Percentiles rank a stretch among this genome's conserved stretches.
These are phyloP conservation scores for Paratrypauchen microcephalus DNA, from an alignment of 2,797 vertebrate genomes.

Conservation along the genomic window DNA sequence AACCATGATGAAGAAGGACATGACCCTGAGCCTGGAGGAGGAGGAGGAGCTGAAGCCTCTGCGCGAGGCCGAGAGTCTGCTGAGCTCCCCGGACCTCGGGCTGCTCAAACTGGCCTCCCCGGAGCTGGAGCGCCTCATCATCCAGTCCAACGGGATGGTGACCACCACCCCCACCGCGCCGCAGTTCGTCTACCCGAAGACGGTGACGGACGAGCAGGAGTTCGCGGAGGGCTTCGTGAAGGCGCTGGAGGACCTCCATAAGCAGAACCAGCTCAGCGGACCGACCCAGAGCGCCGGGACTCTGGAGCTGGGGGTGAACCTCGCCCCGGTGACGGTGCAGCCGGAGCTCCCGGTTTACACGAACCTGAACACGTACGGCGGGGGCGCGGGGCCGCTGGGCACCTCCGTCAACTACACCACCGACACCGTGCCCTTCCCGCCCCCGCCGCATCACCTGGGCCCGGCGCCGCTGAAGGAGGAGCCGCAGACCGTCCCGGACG, in stretches of 20 bases:
- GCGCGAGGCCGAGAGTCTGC: constrained; percentile 78
- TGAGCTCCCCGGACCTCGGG: constrained; percentile 85
- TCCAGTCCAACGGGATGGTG: constrained; percentile 94
- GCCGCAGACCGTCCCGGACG: constrained; percentile 94
- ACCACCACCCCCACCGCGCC: constrained; percentile 86
- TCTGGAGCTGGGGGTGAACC: constrained; percentile 67
- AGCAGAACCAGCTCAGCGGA: constrained; percentile 89
- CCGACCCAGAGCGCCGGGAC: constrained; percentile 39
- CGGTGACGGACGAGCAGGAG: constrained; percentile 92
- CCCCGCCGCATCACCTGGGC: constrained; percentile 64
- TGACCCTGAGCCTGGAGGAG: constrained; percentile 83
- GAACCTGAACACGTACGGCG: constrained; percentile 86
- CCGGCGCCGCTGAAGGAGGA: constrained; percentile 85
- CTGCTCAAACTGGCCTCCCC: constrained; percentile 91
- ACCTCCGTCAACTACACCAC: constrained; percentile 83
- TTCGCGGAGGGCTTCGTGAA: constrained; percentile 97
- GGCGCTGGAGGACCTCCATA: constrained; percentile 93
- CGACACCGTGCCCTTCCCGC: constrained; percentile 82
- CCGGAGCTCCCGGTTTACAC: constrained; percentile 88
- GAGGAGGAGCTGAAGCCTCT: constrained; percentile 82
- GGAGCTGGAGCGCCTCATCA: constrained; percentile 91
- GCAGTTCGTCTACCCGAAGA: constrained; percentile 87
- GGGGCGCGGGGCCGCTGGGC: constrained; percentile 66
- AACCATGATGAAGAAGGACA: constrained; percentile 90
- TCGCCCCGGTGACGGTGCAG: constrained; percentile 61